Base-by-base conservation (phyloP, 2,113 vertebrate genomes). In the Zosterops hypoxanthus region DNA sequence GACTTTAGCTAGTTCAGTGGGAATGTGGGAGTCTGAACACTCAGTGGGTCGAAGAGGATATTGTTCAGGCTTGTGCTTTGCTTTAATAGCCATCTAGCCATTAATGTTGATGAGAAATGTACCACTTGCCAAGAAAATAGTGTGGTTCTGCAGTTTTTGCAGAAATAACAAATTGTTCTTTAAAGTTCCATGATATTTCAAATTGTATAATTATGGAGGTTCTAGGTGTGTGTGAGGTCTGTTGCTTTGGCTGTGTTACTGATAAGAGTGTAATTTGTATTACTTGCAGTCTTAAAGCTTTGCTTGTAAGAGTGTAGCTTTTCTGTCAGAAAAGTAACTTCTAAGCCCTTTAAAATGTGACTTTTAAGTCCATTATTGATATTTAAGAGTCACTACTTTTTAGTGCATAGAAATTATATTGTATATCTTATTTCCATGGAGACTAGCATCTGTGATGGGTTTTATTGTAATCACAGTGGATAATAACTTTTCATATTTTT, bases 1-100 rank as follows among this genome's bases (percentile, higher is more conserved):
- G 76, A 33, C 68, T 93, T 53, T 79, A 34, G 52, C 19, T 70
- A 34, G 50, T 90, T 90, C 44, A 52, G 57, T 72, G 80, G 72
- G 52, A 90, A 73, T 12, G 31, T 9, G 81, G 72, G 76, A 68
- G 16, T 52, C 81, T n/a, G 49, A 66, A 22, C 55, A 69, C 33
- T 46, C 26, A 4, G 12, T 5, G 12, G 75, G 60, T 81, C 18
- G 4, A 3, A 2, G 61, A 72, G 71, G 39, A 9, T 83, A 8
- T 88, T 77, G 9, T 83, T 86, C 10, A 47, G 56, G 39, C 60
- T 86, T 53, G 44, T 65, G 53, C 53, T 94, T 78, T 53, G 53
- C 39, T 71, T 61, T 61, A 57, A 33, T 41, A 41, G 64, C 64
- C 29, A 20, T 47, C 14, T 39, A 55, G 6, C 39, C 20, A 12